Conservation (phyloP, 2,888 invertebrate species). For the Iphiclides podalirius region DNA sequence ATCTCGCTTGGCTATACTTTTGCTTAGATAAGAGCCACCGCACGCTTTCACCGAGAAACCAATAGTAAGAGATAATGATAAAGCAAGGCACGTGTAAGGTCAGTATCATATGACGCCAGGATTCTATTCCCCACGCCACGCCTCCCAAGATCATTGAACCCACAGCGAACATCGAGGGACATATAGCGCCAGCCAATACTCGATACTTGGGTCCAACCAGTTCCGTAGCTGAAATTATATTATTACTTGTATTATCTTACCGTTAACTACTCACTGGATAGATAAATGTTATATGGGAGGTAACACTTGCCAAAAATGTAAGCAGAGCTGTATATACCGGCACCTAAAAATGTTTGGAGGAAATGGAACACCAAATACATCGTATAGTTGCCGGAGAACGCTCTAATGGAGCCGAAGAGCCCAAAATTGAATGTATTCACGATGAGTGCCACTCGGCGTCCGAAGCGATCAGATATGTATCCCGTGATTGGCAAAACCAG, state of each 20-base stretch:
- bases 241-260: too few species aligned
- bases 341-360: slow-evolving; percentile 72
- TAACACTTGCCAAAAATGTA: slow-evolving; percentile 59
- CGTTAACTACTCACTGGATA: too few species aligned
- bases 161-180: slow-evolving; percentile 84
- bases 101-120: slow-evolving; percentile 85
- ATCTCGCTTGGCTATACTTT: slow-evolving; percentile 80
- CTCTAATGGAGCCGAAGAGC: slow-evolving; percentile 70
- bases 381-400: slow-evolving; percentile 76
- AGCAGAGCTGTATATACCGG: slow-evolving; percentile 75
- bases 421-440: slow-evolving; percentile 49
- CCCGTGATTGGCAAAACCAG: slow-evolving; percentile 82
- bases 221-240: slow-evolving; percentile 82
- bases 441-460: slow-evolving; percentile 56
- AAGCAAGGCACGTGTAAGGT: slow-evolving; percentile 84
- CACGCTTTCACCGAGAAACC: too few species aligned
- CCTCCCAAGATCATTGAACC: slow-evolving; percentile 85
- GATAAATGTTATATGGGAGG: too few species aligned
- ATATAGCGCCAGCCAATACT: slow-evolving; percentile 85
- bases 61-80: slow-evolving; percentile 81
- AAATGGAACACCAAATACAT: slow-evolving; percentile 77
- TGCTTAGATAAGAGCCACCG: too few species aligned
- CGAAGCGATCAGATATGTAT: slow-evolving; percentile 80
- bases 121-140: slow-evolving; percentile 83
- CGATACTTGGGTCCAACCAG: slow-evolving; percentile 87